phyloP scores from a whole-genome alignment of 1,140 invertebrate genomes.

The Solenopsis fugax region DNA sequence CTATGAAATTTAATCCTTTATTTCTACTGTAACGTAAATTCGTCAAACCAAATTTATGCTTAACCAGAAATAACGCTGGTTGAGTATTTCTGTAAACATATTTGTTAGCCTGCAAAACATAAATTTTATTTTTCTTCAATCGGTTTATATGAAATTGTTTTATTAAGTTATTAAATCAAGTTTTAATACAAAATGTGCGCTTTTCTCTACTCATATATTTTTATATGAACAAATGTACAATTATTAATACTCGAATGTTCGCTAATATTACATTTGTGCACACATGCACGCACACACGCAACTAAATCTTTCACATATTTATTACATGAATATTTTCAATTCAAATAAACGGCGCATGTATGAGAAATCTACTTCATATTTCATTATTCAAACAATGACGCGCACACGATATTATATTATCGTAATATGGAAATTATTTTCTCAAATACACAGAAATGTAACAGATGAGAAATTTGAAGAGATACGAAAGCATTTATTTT shows the following conservation, averaged over 20 bases:
- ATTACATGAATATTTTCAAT: slow-evolving; percentile 18
- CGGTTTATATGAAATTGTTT: slow-evolving; percentile 15
- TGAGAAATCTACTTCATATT: neutral
- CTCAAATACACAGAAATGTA: neutral
- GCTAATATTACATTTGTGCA: neutral
- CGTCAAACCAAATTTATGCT: neutral
- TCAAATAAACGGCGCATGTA: neutral
- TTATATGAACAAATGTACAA: neutral
- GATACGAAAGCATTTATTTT: neutral
- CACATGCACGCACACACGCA: too few species aligned
- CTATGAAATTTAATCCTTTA: slow-evolving; percentile 27
- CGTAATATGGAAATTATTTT: slow-evolving; percentile 15
- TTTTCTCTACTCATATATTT: neutral
- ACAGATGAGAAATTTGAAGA: neutral
- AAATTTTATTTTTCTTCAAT: slow-evolving; percentile 47
- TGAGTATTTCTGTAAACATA: neutral
- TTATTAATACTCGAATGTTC: slow-evolving; percentile 33
- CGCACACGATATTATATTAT: neutral
- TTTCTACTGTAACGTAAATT: slow-evolving; percentile 12
- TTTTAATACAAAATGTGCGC: neutral
- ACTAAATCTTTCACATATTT: slow-evolving; percentile 29
- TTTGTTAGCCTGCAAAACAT: neutral
- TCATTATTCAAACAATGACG: slow-evolving; percentile 26
- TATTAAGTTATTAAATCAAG: slow-evolving; percentile 34
- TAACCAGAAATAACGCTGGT: neutral